Percentiles rank a stretch among this genome's conserved stretches.
These are phyloP conservation scores for Vespertilio murinus DNA, from an alignment of 2,797 vertebrate genomes.

Conservation along the genomic window DNA sequence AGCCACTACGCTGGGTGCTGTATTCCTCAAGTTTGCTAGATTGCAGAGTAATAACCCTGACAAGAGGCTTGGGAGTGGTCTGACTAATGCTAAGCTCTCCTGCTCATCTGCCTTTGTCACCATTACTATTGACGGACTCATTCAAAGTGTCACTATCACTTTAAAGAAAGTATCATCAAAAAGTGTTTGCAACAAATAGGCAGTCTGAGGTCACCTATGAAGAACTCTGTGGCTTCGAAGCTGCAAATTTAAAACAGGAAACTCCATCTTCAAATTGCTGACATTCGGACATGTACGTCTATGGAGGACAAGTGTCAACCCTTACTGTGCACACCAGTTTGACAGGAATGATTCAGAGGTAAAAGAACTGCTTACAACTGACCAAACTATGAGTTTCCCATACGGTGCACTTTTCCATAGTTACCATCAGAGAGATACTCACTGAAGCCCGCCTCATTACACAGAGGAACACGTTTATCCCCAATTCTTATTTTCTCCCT, in stretches of 20 bases:
- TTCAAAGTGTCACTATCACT: neutral
- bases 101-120: neutral
- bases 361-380: neutral
- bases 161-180: neutral
- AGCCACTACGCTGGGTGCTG: neutral
- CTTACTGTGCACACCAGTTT: neutral
- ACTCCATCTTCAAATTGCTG: neutral
- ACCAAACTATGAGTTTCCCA: slow-evolving; percentile 18
- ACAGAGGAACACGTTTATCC: neutral
- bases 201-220: neutral
- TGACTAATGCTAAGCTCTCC: neutral
- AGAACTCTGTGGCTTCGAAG: neutral
- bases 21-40: neutral
- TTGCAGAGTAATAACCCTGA: neutral
- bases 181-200: neutral
- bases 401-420: neutral
- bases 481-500: slow-evolving; percentile 9
- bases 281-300: neutral
- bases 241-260: slow-evolving; percentile 20
- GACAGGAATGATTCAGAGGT: neutral
- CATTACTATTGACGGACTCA: neutral
- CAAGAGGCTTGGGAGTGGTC: neutral
- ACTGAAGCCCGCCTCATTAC: neutral
- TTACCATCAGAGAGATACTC: neutral
- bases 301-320: neutral